Percentiles rank a stretch among this genome's conserved stretches.
Evolutionary conservation across 2,888 invertebrate genomes (phyloP).

Genomic region (Diploptera punctata): DNA sequence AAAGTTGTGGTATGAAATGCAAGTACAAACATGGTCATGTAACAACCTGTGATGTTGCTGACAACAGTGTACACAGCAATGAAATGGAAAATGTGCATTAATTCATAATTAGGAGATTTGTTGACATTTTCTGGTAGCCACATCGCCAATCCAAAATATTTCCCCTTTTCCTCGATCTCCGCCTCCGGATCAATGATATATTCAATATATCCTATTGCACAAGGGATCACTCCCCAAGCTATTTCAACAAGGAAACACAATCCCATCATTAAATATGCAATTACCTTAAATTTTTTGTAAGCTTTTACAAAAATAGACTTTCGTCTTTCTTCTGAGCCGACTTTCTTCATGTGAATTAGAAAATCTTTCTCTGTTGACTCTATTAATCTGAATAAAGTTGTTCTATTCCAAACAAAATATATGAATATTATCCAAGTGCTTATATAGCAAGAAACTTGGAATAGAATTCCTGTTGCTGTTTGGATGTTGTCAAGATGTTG

Average conservation of each 20-base stretch:
- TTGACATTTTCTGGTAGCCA: constrained; percentile 15
- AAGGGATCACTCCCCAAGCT: neutral
- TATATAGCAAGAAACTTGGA: neutral
- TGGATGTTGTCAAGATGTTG: neutral
- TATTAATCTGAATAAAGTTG: neutral
- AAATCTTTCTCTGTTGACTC: neutral
- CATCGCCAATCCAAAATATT: constrained; percentile 6
- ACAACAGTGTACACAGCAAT: neutral
- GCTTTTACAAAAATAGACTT: neutral
- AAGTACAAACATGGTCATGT: neutral
- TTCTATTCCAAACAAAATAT: constrained; percentile 11
- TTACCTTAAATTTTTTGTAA: neutral
- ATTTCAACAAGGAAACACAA: neutral
- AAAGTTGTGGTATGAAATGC: neutral
- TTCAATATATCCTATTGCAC: neutral
- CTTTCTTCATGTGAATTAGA: neutral
- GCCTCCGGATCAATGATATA: neutral
- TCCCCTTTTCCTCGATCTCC: neutral
- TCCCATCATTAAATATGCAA: neutral
- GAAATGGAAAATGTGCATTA: neutral
- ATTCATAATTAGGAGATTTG: constrained; percentile 5
- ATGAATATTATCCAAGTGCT: neutral
- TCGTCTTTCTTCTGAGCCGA: neutral
- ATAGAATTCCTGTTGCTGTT: neutral
- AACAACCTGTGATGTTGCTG: neutral